phyloP scores from a whole-genome alignment of 2,797 vertebrate genomes.

The Clarias platycephalus region DNA sequence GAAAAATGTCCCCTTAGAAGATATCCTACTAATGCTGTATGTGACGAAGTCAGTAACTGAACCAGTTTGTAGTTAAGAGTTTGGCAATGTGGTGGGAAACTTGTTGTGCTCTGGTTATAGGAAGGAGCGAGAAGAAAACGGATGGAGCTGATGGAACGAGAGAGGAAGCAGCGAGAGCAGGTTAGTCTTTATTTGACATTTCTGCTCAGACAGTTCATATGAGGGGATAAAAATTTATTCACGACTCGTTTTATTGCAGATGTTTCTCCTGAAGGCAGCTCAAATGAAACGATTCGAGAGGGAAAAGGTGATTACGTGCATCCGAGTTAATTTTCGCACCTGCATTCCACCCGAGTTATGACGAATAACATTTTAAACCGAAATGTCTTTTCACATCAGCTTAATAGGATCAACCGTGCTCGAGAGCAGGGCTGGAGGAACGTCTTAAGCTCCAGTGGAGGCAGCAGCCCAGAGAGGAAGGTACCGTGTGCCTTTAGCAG shows the following conservation, averaged over 20 bases:
- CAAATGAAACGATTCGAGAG: constrained; percentile 89
- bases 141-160: constrained; percentile 84
- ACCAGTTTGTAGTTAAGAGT: no score
- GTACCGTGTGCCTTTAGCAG: constrained; percentile 49
- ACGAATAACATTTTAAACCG: neutral
- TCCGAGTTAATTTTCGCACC: neutral
- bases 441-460: constrained; percentile 87
- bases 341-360: neutral
- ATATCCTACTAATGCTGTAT: neutral
- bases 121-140: constrained; percentile 82
- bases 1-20: no score
- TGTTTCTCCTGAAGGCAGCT: constrained; percentile 84
- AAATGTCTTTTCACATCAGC: constrained; percentile 63
- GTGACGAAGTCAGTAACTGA: neutral
- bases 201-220: neutral
- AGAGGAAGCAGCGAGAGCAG: constrained; percentile 88
- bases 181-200: constrained; percentile 65
- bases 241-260: constrained; percentile 67
- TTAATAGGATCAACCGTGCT: constrained; percentile 92
- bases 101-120: constrained; percentile 66
- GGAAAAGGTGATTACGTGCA: constrained; percentile 79
- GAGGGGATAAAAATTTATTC: neutral
- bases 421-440: constrained; percentile 97
- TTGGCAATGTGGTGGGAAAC: neutral
- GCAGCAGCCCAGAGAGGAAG: constrained; percentile 80